A percentile compares a stretch with the other conserved stretches of the same genome.
These are phyloP conservation scores for Chrysomallon squamiferum DNA, from an alignment of 1,140 invertebrate species.

Conservation along the genomic window DNA sequence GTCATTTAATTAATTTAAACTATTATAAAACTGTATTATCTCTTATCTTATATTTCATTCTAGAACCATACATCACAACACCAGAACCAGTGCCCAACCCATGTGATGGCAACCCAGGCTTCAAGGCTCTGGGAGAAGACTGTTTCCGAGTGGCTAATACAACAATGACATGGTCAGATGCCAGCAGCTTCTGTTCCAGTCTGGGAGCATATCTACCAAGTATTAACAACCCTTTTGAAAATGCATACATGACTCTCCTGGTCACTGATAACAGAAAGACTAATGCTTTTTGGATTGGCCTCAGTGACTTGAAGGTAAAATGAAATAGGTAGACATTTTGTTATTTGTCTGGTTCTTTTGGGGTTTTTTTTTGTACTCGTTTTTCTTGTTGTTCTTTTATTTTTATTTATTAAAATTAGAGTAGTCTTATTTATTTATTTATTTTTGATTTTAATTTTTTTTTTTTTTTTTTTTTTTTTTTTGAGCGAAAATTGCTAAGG, in stretches of 20 bases:
- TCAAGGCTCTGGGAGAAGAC: background rate
- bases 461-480: background rate
- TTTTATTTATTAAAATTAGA: background rate
- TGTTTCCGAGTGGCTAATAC: background rate
- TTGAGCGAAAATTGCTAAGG: too few relatives aligned
- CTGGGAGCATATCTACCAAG: background rate
- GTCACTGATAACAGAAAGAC: background rate
- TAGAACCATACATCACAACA: background rate
- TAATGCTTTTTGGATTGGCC: background rate
- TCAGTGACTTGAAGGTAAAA: background rate
- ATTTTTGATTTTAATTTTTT: background rate
- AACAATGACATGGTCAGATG: background rate
- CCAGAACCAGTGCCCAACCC: conserved; percentile 1
- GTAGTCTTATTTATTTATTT: background rate
- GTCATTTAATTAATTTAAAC: background rate
- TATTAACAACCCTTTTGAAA: background rate
- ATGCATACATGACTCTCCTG: background rate
- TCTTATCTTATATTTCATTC: background rate
- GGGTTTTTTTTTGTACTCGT: too few relatives aligned
- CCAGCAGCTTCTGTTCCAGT: background rate
- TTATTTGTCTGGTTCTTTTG: background rate
- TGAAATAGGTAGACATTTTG: background rate
- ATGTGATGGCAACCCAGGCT: background rate
- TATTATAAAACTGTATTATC: background rate
- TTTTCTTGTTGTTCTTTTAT: background rate